Evolutionary conservation across 2,797 vertebrate species (phyloP).

Genomic region (Lemur catta): DNA sequence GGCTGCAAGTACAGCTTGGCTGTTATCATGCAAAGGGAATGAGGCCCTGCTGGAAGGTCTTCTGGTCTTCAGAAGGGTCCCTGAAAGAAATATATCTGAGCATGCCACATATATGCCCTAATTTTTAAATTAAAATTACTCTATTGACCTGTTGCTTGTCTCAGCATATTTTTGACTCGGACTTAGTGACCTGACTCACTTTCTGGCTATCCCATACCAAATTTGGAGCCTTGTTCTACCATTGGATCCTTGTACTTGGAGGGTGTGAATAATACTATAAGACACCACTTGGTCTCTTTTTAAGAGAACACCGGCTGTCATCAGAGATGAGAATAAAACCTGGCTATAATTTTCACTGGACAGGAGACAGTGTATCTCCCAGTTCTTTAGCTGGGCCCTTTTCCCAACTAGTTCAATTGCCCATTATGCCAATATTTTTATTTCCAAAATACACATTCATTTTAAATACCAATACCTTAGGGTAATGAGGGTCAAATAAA

Average conservation of each 20-base stretch:
- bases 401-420: not conserved
- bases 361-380: not conserved
- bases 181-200: not conserved
- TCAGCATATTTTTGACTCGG: not conserved
- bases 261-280: not conserved
- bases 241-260: not conserved
- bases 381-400: not conserved
- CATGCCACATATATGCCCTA: not conserved
- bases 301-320: not conserved
- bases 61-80: not conserved
- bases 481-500: not conserved
- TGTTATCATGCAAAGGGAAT: not conserved
- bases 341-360: not conserved
- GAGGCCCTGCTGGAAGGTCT: not conserved
- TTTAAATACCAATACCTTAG: not conserved
- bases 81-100: not conserved
- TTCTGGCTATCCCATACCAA: not conserved
- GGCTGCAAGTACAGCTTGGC: not conserved
- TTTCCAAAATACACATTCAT: not conserved
- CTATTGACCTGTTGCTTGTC: not conserved
- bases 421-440: not conserved
- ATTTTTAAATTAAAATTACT: not conserved
- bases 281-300: not conserved
- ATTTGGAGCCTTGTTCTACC: not conserved
- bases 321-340: not conserved